Evolutionary conservation across 2,113 vertebrate species (phyloP), one percentile per base, ranked within the genome.

Genomic region (Hyperopisus bebe): DNA sequence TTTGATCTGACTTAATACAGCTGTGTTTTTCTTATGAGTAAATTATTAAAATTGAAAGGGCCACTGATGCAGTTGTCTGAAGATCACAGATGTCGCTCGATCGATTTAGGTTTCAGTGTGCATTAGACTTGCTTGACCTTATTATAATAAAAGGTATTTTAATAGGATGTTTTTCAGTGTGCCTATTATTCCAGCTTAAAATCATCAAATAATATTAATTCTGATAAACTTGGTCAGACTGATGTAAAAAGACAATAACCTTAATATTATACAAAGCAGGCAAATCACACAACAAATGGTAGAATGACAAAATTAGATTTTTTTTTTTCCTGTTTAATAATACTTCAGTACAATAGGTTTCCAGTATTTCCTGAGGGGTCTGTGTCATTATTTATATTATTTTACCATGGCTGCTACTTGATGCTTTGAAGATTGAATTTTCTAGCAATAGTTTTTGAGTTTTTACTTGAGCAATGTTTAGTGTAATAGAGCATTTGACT

Each of bases 321-420:
- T 31, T 58, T 58, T 55, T 66, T 70, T 70, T 11, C 62, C 19
- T 91, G 88, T 91, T 39, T 77, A 89, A 82, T 90, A 90, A 88
- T 89, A 88, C 90, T 91, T 62, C 88, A 70, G 62, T 70, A 70
- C 62, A 84, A 84, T 92, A 89, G 70, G 13, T 53, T 74, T 50
- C 42, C 7, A 39, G 50, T 86, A 93, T 93, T 92, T 91, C 95
- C 92, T 92, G 51, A 89, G 93, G 93, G 92, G 80, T 88, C 94
- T 92, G 91, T 91, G 89, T 93, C 90, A 92, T 90, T 88, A 58
- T 92, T 92, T 89, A 91, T 90, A 94, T 94, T 92, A 94, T 94
- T 94, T 94, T 92, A 90, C 92, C 93, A 92, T 93, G 92, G 93
- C 91, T 93, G 91, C 93, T 94, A 95, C 95, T 94, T 95, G 95